Evolutionary conservation across 2,888 invertebrate genomes (phyloP).

Genomic region (Acanthopleura granulata): DNA sequence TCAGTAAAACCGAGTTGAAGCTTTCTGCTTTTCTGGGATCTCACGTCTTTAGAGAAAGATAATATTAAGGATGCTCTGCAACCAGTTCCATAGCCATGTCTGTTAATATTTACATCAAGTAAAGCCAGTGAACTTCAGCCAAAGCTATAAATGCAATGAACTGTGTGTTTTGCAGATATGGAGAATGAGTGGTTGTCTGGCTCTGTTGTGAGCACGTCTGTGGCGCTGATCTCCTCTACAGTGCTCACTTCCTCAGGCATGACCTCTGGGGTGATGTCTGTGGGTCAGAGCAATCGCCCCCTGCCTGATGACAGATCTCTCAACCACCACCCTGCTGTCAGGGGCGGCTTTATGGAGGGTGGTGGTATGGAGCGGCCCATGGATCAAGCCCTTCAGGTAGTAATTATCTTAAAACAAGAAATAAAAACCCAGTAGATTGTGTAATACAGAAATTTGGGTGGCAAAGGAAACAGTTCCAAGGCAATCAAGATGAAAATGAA

Average conservation of each 20-base stretch:
- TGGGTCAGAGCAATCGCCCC: slow-evolving; percentile 26
- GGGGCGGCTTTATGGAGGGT: slow-evolving; percentile 20
- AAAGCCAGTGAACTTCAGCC: no score
- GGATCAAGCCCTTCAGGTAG: slow-evolving; percentile 8
- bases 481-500: no score
- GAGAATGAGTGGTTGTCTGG: slow-evolving; percentile 51
- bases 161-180: slow-evolving; percentile 36
- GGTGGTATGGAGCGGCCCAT: slow-evolving; percentile 19
- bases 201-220: slow-evolving; percentile 40
- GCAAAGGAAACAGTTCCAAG: no score
- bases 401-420: background rate
- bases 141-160: no score
- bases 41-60: no score
- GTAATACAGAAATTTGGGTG: background rate
- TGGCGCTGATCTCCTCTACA: slow-evolving; percentile 41
- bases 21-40: no score
- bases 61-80: no score
- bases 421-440: background rate
- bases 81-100: no score
- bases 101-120: no score
- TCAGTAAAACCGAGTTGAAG: no score
- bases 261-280: slow-evolving; percentile 47
- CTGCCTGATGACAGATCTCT: slow-evolving; percentile 15
- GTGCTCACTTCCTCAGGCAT: slow-evolving; percentile 54
- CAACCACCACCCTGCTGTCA: slow-evolving; percentile 15